Conservation (phyloP, 2,888 invertebrate species). For the Alentia gelatinosa region DNA sequence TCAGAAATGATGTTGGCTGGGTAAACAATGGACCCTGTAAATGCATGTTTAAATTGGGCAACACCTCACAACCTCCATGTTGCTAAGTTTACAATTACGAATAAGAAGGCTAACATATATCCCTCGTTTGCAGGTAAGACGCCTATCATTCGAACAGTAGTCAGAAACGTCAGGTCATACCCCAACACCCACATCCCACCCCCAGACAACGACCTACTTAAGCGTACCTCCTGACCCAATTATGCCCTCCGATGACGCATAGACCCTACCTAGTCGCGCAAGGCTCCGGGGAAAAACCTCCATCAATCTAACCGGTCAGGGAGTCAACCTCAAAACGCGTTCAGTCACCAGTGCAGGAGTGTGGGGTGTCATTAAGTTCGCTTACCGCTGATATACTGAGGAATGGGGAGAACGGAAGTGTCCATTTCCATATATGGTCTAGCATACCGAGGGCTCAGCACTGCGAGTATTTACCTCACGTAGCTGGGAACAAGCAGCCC, state of each 20-base stretch:
- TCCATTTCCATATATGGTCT: conserved; percentile 37
- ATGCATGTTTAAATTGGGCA: too few relatives aligned
- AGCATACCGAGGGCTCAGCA: conserved; percentile 11
- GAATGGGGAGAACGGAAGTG: neutral
- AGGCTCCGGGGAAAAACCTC: neutral
- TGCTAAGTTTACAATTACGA: too few relatives aligned
- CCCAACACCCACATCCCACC: neutral
- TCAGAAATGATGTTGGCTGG: neutral
- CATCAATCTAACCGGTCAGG: neutral
- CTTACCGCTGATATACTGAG: neutral
- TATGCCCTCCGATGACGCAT: conserved; percentile 17
- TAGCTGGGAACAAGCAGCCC: conserved; percentile 18
- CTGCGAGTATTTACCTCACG: conserved; percentile 42
- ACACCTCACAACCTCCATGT: too few relatives aligned
- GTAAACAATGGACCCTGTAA: neutral
- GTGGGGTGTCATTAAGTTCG: neutral
- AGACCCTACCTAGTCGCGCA: neutral
- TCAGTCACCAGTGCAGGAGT: neutral
- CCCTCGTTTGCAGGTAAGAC: too few relatives aligned
- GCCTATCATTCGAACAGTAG: too few relatives aligned
- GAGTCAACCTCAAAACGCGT: neutral
- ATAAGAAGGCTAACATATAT: too few relatives aligned
- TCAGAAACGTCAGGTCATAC: neutral
- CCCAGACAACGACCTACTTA: conserved; percentile 20
- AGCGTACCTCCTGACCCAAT: conserved; percentile 8